Base-by-base conservation (phyloP, 2,888 invertebrate genomes). In the Mallateleia sp. region DNA sequence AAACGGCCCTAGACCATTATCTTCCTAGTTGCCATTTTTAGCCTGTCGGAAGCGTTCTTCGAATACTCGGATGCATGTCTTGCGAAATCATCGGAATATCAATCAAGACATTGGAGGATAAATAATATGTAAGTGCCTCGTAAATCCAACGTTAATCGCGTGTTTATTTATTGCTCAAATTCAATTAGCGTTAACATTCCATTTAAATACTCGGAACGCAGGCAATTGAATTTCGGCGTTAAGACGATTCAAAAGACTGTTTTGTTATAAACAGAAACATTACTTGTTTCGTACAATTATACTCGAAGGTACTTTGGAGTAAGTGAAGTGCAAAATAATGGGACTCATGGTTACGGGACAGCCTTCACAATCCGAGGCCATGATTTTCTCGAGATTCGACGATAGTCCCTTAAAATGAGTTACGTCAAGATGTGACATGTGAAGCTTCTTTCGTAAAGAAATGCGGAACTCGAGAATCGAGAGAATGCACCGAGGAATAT, bases 401-500 rank as follows among this genome's bases (percentile, higher is more conserved):
- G 32, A 32, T 32, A 32, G 11, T 14, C 11, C 45, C 18, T 45
- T n/a, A 45, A 45, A n/a, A 18, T 5, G 45, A 38, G 22, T 45
- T 22, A 50, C 42, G 60, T 34, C 38, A 32, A 15, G 34, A 34
- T 32, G 22, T 38, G 64, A 47, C 71, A 58, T 56, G 69, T 54
- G 67, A 80, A 60, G 69, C 20, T 62, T 80, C 62, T 50, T 28
- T 47, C 32, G 28, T 20, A 42, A 72, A 77, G 81, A 81, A 85
- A 81, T 66, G 78, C 81, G 75, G 85, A 85, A 83, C 77, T 77
- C 75, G 79, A 83, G 80, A 81, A 86, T 81, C 67, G 69, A 83
- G 85, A 89, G 84, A 75, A 88, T 84, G 82, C 72, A 47, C 60
- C 60, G 85, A 20, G 71, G 72, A 83, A 78, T 71, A 69, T 52